Evolutionary conservation across 2,888 invertebrate species (phyloP).

Genomic region (Hermaeophaga mercurialis): DNA sequence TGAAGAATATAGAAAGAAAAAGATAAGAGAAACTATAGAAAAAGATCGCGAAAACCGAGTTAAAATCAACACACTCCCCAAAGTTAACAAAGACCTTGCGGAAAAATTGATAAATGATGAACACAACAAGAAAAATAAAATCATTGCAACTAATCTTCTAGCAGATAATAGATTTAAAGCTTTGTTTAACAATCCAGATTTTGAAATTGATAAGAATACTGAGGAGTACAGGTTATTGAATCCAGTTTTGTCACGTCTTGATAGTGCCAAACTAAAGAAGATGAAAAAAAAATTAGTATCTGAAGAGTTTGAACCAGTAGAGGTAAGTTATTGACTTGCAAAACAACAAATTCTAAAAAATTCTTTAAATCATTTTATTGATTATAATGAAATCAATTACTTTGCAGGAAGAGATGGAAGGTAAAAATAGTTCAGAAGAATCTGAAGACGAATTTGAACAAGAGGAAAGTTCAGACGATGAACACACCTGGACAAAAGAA

Average conservation of each 20-base stretch:
- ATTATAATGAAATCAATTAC: not conserved
- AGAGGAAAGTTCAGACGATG: conserved; percentile 76
- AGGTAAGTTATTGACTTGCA: conserved; percentile 35
- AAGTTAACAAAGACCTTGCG: conserved; percentile 89
- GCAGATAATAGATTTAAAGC: conserved; percentile 89
- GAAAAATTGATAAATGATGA: conserved; percentile 78
- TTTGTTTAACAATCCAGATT: conserved; percentile 91
- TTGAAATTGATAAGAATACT: conserved; percentile 84
- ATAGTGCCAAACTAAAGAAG: conserved; percentile 70
- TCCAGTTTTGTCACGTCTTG: conserved; percentile 83
- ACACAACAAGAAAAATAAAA: conserved; percentile 63
- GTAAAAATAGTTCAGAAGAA: conserved; percentile 58
- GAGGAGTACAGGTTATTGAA: conserved; percentile 88
- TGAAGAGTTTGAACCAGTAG: conserved; percentile 58
- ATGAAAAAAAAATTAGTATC: conserved; percentile 62
- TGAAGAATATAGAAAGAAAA: conserved; percentile 87
- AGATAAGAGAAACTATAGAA: conserved; percentile 88
- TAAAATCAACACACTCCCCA: conserved; percentile 80
- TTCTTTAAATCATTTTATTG: too few relatives aligned
- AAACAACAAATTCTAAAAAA: too few relatives aligned
- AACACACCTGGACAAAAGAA: conserved; percentile 78
- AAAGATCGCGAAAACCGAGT: conserved; percentile 80
- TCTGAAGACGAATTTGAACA: conserved; percentile 43
- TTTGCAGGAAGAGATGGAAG: conserved; percentile 55
- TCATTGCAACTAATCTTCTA: conserved; percentile 67